Percentiles rank a stretch among this genome's conserved stretches.
phyloP scores from a whole-genome alignment of 2,797 vertebrate species.

The Chelon labrosus region DNA sequence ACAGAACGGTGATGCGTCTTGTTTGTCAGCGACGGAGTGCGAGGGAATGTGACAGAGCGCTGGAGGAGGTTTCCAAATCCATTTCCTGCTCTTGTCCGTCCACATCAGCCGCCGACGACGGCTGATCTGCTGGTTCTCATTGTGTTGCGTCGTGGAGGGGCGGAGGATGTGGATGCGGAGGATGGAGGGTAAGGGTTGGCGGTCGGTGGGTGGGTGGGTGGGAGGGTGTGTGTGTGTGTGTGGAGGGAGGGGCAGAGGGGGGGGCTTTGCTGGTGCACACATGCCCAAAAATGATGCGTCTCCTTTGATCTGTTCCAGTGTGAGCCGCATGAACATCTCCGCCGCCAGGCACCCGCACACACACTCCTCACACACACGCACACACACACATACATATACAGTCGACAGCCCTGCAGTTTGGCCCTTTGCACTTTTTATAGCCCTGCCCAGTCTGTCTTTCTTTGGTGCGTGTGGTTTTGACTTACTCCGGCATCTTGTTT shows the following conservation, averaged over 20 bases:
- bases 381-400: constrained; percentile 23
- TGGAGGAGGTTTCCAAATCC: constrained; percentile 84
- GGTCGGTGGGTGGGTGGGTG: neutral
- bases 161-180: constrained; percentile 32
- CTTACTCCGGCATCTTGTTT: constrained; percentile 62
- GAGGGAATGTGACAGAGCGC: constrained; percentile 81
- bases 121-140: constrained; percentile 80
- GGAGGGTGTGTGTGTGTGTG: too few relatives aligned
- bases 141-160: constrained; percentile 69
- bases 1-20: constrained; percentile 71
- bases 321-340: constrained; percentile 79
- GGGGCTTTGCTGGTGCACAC: constrained; percentile 66
- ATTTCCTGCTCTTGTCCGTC: constrained; percentile 84
- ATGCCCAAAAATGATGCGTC: constrained; percentile 82
- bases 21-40: constrained; percentile 75
- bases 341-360: constrained; percentile 58
- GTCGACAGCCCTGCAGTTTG: constrained; percentile 76
- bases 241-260: neutral
- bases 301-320: constrained; percentile 83
- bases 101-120: constrained; percentile 79
- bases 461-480: constrained; percentile 42
- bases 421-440: constrained; percentile 78
- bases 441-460: constrained; percentile 42
- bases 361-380: neutral
- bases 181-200: neutral